A percentile compares a stretch with the other conserved stretches of the same genome.
Evolutionary conservation across 2,113 vertebrate species (phyloP).

Genomic region (Poeciliopsis occidentalis): DNA sequence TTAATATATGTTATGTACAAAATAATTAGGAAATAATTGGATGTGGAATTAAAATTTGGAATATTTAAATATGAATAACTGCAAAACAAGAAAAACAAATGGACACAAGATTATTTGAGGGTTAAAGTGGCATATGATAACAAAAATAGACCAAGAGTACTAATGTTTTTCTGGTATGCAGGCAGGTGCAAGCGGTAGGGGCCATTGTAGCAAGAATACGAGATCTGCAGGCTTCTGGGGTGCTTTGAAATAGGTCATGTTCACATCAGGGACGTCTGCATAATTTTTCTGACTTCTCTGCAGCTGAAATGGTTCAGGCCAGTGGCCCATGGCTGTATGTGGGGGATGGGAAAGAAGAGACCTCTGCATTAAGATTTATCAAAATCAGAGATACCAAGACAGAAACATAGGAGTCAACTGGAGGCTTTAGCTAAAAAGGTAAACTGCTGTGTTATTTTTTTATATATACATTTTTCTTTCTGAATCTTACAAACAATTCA

Average conservation of each 20-base stretch:
- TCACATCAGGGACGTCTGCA: conserved; percentile 68
- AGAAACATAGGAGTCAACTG: neutral
- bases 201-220: conserved; percentile 24
- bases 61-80: too few relatives aligned
- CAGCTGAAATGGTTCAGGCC: conserved; percentile 63
- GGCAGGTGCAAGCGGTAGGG: conserved; percentile 21
- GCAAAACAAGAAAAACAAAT: too few relatives aligned
- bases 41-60: too few relatives aligned
- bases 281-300: conserved; percentile 68
- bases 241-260: conserved; percentile 75
- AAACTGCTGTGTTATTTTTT: too few relatives aligned
- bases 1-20: too few relatives aligned
- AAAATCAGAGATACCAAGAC: conserved; percentile 14
- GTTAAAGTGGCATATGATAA: neutral
- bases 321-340: conserved; percentile 45
- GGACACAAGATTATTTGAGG: neutral
- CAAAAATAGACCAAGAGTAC: neutral
- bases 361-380: too few relatives aligned
- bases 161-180: neutral
- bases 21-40: too few relatives aligned
- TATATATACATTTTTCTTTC: neutral
- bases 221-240: conserved; percentile 61
- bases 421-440: neutral
- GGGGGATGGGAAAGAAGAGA: conserved; percentile 46
- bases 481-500: neutral